Conservation (phyloP, 2,113 vertebrate species). For the Gila orcuttii region DNA sequence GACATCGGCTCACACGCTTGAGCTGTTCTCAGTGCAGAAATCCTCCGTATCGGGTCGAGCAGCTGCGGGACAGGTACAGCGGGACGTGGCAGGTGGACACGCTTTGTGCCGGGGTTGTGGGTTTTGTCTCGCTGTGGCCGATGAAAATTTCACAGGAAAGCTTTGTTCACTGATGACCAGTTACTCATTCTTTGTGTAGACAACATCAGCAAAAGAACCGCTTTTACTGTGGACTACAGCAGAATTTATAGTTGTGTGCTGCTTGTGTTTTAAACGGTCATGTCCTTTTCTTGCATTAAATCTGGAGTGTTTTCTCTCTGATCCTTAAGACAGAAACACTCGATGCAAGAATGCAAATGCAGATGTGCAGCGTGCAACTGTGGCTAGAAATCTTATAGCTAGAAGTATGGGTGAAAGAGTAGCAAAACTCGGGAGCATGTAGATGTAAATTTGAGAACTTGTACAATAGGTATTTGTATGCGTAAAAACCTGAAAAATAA, state of each 20-base stretch:
- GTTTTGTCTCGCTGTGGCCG: slow-evolving; percentile 40
- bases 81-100: slow-evolving; percentile 31
- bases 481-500: no score
- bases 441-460: no score
- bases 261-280: not conserved
- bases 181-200: not conserved
- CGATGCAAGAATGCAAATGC: no score
- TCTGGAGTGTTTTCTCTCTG: no score
- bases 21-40: slow-evolving; percentile 12
- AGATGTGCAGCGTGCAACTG: no score
- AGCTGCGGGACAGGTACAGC: slow-evolving; percentile 18
- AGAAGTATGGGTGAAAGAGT: no score
- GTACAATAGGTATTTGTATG: no score
- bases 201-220: slow-evolving; percentile 14
- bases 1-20: slow-evolving; percentile 52
- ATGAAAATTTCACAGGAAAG: slow-evolving; percentile 38
- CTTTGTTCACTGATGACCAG: slow-evolving; percentile 20
- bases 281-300: not conserved
- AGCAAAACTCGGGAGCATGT: no score
- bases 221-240: not conserved
- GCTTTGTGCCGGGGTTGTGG: slow-evolving; percentile 48
- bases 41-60: slow-evolving; percentile 17
- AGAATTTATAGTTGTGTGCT: not conserved
- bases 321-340: no score
- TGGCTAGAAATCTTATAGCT: no score